phyloP scores from a whole-genome alignment of 2,888 invertebrate genomes.

The Epiperipatus broadwayi region DNA sequence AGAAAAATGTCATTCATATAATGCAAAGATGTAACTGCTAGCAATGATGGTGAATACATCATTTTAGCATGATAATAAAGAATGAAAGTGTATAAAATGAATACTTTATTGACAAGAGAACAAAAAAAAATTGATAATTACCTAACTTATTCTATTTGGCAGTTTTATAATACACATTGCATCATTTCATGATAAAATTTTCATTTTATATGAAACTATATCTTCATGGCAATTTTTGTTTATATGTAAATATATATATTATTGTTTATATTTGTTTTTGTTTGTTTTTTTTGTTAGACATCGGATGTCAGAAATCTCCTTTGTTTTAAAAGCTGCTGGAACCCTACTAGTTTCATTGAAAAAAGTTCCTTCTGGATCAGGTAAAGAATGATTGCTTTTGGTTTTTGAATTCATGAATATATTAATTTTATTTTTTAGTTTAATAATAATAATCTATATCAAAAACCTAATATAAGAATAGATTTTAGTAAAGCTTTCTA shows the following conservation, averaged over 20 bases:
- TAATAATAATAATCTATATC: background rate
- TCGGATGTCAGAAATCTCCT: slow-evolving; percentile 80
- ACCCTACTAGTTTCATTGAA: slow-evolving; percentile 78
- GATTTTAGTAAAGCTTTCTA: too few relatives aligned
- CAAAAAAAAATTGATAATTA: too few relatives aligned
- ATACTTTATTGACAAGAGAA: too few relatives aligned
- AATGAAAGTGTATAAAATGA: too few relatives aligned
- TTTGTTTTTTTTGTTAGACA: slow-evolving; percentile 45
- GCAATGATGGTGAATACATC: too few relatives aligned
- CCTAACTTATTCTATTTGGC: too few relatives aligned
- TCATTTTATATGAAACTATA: background rate
- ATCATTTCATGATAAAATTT: background rate
- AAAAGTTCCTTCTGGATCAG: slow-evolving; percentile 67
- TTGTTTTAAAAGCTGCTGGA: slow-evolving; percentile 80
- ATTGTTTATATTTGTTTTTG: too few relatives aligned
- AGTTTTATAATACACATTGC: too few relatives aligned
- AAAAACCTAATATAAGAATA: too few relatives aligned
- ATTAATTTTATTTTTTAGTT: background rate
- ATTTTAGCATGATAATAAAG: too few relatives aligned
- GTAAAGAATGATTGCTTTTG: slow-evolving; percentile 30
- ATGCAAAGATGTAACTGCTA: too few relatives aligned
- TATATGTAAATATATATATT: slow-evolving; percentile 5
- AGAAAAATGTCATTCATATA: too few relatives aligned
- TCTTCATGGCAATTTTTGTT: background rate
- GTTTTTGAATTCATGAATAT: background rate